Evolutionary conservation across 2,888 invertebrate genomes (phyloP), one percentile per base, ranked within the genome.

Genomic region (Dryocosmus kuriphilus): DNA sequence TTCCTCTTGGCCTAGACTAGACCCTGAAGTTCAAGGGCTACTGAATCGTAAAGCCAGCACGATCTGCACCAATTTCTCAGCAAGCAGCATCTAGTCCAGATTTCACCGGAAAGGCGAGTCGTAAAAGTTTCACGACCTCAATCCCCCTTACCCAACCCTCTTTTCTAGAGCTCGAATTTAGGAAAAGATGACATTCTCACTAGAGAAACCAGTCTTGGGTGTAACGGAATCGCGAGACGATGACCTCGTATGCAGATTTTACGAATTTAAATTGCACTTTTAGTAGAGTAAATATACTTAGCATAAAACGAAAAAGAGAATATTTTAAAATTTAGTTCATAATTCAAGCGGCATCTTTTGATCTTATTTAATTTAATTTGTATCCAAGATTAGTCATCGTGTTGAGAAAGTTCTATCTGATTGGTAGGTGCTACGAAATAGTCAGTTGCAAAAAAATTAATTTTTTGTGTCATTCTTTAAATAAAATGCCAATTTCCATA

Each of bases 41-140:
- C 19, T 61, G 60, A 63, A 65, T 51, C n/a, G 27, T 51, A 61
- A 71, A 71, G 51, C 51, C n/a, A 19, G 51, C 71, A 71, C 67
- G 24, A 62, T 35, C 75, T 71, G 76, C 38, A 74, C 79, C 76
- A 81, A 79, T 74, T 71, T 63, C 73, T 65, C 46, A 22, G 65
- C 46, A 57, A 22, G 65, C 46, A 57, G 74, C n/a, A 55, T 55
- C 55, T 55, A 55, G n/a, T 55, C 27, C 60, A 60, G 74, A 78
- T 80, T 80, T 78, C 78, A 77, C 80, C 75, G 80, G 79, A 78
- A 80, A 80, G 81, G 61, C 77, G 74, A 76, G 82, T 77, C 76
- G 82, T 82, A 83, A 82, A 82, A 79, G 78, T 82, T 80, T 81
- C 80, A 81, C 78, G 80, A 74, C 75, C 65, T 41, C 41, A 24